Conservation (phyloP, 2,888 invertebrate genomes). For the Gryllus longicercus region DNA sequence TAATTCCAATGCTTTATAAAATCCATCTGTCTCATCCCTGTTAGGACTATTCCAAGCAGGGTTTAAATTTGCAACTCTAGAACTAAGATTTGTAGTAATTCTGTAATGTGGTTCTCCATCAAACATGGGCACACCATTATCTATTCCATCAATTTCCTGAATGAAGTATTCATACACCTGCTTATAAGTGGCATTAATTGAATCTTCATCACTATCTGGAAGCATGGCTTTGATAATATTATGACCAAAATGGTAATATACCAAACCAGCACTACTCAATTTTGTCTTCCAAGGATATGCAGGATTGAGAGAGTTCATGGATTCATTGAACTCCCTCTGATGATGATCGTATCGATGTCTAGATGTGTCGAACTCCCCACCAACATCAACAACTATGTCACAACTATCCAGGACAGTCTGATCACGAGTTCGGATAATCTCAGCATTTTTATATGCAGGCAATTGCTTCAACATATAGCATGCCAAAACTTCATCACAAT, state of each 20-base stretch:
- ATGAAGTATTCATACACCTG: slow-evolving; percentile 83
- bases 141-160: slow-evolving; percentile 92
- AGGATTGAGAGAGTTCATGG: slow-evolving; percentile 62
- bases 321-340: slow-evolving; percentile 71
- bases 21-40: slow-evolving; percentile 57
- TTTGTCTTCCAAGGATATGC: slow-evolving; percentile 57
- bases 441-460: slow-evolving; percentile 75
- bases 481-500: slow-evolving; percentile 93
- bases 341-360: slow-evolving; percentile 89
- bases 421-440: slow-evolving; percentile 69
- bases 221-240: slow-evolving; percentile 64
- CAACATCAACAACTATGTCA: slow-evolving; percentile 95
- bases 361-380: slow-evolving; percentile 74
- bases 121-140: slow-evolving; percentile 89
- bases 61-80: slow-evolving; percentile 74
- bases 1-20: slow-evolving; percentile 71
- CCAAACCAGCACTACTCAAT: slow-evolving; percentile 90
- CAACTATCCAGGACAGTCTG: slow-evolving; percentile 65
- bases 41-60: slow-evolving; percentile 72
- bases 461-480: slow-evolving; percentile 84
- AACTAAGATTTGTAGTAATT: slow-evolving; percentile 74
- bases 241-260: slow-evolving; percentile 87
- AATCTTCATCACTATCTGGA: slow-evolving; percentile 50
- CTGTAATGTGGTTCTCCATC: slow-evolving; percentile 62
- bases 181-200: slow-evolving; percentile 58